Conservation (phyloP, 2,113 vertebrate species). For the Meles meles region DNA sequence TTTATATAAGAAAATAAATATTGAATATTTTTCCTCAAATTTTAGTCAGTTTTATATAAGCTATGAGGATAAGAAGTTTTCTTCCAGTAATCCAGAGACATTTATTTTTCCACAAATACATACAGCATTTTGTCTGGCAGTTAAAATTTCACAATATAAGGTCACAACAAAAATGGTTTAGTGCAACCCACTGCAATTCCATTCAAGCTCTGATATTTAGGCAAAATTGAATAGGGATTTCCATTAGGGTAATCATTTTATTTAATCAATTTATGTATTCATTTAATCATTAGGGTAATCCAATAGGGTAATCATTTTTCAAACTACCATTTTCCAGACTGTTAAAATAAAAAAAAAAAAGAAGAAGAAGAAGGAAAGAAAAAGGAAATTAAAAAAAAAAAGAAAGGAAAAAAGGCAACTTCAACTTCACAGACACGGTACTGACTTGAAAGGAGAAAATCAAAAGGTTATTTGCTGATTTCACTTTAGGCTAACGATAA, state of each 20-base stretch:
- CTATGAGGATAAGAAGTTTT: not conserved
- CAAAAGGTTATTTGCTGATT: not conserved
- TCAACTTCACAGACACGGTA: not conserved
- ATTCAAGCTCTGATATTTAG: not conserved
- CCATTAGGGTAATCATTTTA: not conserved
- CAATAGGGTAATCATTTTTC: not conserved
- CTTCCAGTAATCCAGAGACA: not conserved
- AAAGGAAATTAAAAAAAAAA: no score
- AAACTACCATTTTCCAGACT: not conserved
- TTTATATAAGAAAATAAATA: not conserved
- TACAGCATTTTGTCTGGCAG: not conserved
- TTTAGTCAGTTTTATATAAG: not conserved
- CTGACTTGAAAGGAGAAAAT: not conserved
- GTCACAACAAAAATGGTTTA: not conserved
- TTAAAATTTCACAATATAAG: not conserved
- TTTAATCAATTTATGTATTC: no score
- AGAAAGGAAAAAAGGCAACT: not conserved
- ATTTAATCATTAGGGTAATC: no score
- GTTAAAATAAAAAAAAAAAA: not conserved
- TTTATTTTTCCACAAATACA: not conserved
- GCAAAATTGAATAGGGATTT: not conserved
- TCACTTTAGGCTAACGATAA: not conserved
- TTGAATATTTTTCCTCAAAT: not conserved
- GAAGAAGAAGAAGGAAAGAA: not conserved
- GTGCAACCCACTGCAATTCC: not conserved